Percentiles rank a stretch among this genome's conserved stretches.
Conservation (phyloP, 2,797 vertebrate genomes). For the Paguma larvata region DNA sequence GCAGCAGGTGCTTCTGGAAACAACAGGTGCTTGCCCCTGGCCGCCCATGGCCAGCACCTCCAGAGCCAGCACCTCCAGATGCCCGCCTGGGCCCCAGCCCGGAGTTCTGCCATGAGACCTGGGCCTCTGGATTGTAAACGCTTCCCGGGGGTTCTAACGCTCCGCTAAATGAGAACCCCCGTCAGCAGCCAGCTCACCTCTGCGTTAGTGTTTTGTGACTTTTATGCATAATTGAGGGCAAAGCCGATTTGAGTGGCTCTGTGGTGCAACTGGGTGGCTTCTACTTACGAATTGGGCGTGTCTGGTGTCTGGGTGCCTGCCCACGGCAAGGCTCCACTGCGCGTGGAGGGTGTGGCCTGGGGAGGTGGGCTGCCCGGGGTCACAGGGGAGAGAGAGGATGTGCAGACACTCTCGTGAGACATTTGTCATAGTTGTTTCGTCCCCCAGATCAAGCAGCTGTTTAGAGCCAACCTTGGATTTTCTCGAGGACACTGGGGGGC, state of each 20-base stretch:
- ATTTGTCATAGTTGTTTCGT: rapidly evolving
- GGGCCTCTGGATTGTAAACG: not conserved
- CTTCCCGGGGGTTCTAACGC: not conserved
- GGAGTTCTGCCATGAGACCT: not conserved
- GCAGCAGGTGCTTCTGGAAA: not conserved
- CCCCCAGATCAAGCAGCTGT: not conserved
- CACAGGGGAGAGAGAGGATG: not conserved
- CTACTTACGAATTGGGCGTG: not conserved
- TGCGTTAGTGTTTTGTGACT: not conserved
- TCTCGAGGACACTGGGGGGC: not conserved
- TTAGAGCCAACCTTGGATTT: not conserved
- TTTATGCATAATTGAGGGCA: not conserved
- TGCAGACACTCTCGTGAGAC: not conserved
- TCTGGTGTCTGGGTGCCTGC: not conserved
- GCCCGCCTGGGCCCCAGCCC: not conserved
- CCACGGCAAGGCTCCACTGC: not conserved
- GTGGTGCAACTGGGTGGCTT: not conserved
- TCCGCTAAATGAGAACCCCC: not conserved
- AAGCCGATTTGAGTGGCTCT: not conserved
- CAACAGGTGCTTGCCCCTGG: too few species aligned
- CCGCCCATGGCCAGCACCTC: not conserved
- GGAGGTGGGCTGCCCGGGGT: not conserved
- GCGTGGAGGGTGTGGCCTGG: not conserved
- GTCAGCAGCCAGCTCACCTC: not conserved
- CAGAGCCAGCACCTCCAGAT: not conserved